Evolutionary conservation across 1,140 invertebrate species (phyloP).

Genomic region (Drosophila mojavensis): DNA sequence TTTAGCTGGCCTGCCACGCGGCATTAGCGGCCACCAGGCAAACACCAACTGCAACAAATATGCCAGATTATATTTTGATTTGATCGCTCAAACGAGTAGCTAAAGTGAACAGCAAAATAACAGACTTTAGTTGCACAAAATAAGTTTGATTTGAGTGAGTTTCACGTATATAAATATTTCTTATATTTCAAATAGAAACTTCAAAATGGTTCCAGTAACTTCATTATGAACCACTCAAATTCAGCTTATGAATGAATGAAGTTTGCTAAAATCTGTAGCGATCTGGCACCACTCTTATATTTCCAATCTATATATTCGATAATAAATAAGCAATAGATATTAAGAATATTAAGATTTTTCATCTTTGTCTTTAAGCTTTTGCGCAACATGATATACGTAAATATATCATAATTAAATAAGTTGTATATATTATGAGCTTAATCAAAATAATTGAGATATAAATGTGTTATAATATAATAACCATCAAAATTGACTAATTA

Average conservation of each 20-base stretch:
- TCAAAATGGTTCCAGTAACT: background rate
- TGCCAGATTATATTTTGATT: constrained; percentile 33
- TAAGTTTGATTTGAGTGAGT: background rate
- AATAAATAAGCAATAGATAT: too few species aligned
- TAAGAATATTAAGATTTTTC: too few species aligned
- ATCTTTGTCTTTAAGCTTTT: too few species aligned
- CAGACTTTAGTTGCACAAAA: background rate
- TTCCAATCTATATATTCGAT: too few species aligned
- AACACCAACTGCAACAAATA: constrained; percentile 63
- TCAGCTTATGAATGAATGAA: background rate
- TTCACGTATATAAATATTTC: background rate
- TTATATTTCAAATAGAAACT: background rate
- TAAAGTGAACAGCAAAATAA: background rate
- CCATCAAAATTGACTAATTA: too few species aligned
- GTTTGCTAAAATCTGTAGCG: background rate
- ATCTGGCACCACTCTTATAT: background rate
- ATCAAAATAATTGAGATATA: too few species aligned
- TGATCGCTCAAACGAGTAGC: background rate
- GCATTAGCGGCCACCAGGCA: constrained; percentile 49
- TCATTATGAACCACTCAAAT: too few species aligned
- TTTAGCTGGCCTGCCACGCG: constrained; percentile 59
- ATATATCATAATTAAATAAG: too few species aligned
- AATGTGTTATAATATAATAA: too few species aligned
- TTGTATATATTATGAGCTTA: too few species aligned
- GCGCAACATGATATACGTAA: too few species aligned